Percentiles rank a stretch among this genome's conserved stretches.
These are phyloP conservation scores for Drosophila demipolita DNA, from an alignment of 2,888 invertebrate genomes.

Conservation along the genomic window DNA sequence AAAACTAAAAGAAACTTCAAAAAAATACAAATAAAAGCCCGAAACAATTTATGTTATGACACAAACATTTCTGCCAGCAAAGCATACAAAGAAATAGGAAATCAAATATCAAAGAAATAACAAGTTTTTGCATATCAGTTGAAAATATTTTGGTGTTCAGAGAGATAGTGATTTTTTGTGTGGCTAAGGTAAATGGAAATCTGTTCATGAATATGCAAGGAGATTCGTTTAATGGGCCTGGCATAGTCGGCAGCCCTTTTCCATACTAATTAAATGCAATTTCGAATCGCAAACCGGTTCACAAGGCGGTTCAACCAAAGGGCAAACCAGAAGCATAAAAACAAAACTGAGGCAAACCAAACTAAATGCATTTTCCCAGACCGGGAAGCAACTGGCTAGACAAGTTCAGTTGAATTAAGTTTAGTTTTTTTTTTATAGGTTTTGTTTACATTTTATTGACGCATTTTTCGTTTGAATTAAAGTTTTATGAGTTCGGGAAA, in stretches of 20 bases:
- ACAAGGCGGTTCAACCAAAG: conserved; percentile 46
- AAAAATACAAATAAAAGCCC: conserved; percentile 5
- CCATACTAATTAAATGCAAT: conserved; percentile 71
- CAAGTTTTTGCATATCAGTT: conserved; percentile 67
- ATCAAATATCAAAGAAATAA: conserved; percentile 25
- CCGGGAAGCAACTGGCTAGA: conserved; percentile 44
- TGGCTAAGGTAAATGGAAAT: conserved; percentile 14
- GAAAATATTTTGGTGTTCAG: conserved; percentile 51
- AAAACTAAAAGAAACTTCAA: conserved; percentile 28
- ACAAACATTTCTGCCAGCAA: conserved; percentile 56
- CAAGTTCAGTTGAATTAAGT: conserved; percentile 37
- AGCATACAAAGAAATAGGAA: conserved; percentile 17
- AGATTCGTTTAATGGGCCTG: conserved; percentile 48
- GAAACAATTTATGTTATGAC: conserved; percentile 54
- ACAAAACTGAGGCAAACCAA: conserved; percentile 9
- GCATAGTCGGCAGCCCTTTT: conserved; percentile 42
- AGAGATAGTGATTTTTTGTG: conserved; percentile 37
- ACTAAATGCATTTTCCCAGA: conserved; percentile 37
- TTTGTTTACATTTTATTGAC: conserved; percentile 65
- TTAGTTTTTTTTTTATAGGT: conserved; percentile 5
- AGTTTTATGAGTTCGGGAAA: conserved; percentile 56
- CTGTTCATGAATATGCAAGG: conserved; percentile 65
- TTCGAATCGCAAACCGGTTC: conserved; percentile 62
- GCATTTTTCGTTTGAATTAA: conserved; percentile 60
- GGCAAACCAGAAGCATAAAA: conserved; percentile 41